Percentiles rank a stretch among this genome's conserved stretches.
These are phyloP conservation scores for Coracopsis vasa DNA, from an alignment of 2,113 vertebrate species.

Conservation along the genomic window DNA sequence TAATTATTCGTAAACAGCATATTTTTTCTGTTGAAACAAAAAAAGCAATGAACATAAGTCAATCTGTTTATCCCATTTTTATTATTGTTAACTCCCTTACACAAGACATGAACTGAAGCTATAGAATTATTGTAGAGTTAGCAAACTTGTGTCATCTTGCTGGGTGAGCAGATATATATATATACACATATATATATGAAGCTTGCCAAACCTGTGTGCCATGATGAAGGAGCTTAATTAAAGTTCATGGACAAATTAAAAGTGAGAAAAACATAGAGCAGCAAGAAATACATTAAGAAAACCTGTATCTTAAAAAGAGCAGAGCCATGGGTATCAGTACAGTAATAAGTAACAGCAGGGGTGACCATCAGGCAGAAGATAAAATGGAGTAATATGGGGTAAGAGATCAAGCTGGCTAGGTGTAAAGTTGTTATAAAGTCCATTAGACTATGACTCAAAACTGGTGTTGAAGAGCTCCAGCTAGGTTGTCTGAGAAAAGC, in stretches of 20 bases:
- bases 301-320: slow-evolving; percentile 28
- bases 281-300: slow-evolving; percentile 51
- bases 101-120: not conserved
- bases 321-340: slow-evolving; percentile 8
- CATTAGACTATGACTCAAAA: not conserved
- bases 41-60: not conserved
- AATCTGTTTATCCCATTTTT: not conserved
- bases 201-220: slow-evolving; percentile 37
- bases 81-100: not conserved
- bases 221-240: slow-evolving; percentile 63
- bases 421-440: slow-evolving; percentile 8
- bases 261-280: not conserved
- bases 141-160: slow-evolving; percentile 19
- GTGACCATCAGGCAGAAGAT: slow-evolving; percentile 23
- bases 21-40: not conserved
- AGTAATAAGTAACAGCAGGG: slow-evolving; percentile 49
- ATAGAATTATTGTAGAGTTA: not conserved
- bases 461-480: not conserved
- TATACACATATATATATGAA: not conserved
- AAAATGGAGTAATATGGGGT: slow-evolving; percentile 18
- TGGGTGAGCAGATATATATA: not conserved
- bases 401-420: slow-evolving; percentile 3
- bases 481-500: not conserved
- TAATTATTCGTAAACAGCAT: not conserved
- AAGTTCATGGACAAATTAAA: slow-evolving; percentile 54